Base-by-base conservation (phyloP, 1,140 invertebrate genomes). In the Caenorhabditis briggsae region DNA sequence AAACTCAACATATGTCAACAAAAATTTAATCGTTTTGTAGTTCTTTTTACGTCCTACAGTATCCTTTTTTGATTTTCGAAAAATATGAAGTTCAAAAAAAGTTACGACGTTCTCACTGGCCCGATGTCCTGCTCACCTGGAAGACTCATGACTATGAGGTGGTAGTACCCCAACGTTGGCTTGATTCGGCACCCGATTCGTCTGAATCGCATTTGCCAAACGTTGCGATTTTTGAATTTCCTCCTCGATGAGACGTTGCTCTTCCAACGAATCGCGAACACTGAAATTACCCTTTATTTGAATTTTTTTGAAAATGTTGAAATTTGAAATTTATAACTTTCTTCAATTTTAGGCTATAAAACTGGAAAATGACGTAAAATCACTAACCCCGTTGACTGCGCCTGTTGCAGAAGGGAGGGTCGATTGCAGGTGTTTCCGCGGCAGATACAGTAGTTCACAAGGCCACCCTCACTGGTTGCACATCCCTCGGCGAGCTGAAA, bases 391-490 rank as follows among this genome's bases (percentile, higher is more conserved):
- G 55, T 18, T 7, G 74, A 48, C 25, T 84, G 82, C 5, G 83
- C 88, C 58, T 88, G 88, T 23, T 74, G 43, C 6, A 88, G 50
- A 7, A 88, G 83, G 2, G 64, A 61, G 8, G 55, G 82, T 25
- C 53, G 12, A 43, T 88, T 88, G 43, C 88, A 88, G 59, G 82
- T 82, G 25, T 88, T 87, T 46, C 65, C 82, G 9, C 56, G 56
- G 50, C 88, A 88, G 8, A 88, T 83, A 83, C 88, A 88, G 58
- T 82, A 88, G 53, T 88, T 88, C 59, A 88, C 83, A 12, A 86
- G 50, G 25, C 87, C 87, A 16, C 86, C 86, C 11, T 82, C 83
- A 18, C 83, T 82, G 5, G 86, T 88, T 5, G 61, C 83, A 55
- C 88, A 88, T 43, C 88, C 88, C 48, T 86, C 85, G 6, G 43